A percentile compares a stretch with the other conserved stretches of the same genome.
phyloP scores from a whole-genome alignment of 37 sponge, comb jelly and placozoan genomes.

The Geodia barretti region DNA sequence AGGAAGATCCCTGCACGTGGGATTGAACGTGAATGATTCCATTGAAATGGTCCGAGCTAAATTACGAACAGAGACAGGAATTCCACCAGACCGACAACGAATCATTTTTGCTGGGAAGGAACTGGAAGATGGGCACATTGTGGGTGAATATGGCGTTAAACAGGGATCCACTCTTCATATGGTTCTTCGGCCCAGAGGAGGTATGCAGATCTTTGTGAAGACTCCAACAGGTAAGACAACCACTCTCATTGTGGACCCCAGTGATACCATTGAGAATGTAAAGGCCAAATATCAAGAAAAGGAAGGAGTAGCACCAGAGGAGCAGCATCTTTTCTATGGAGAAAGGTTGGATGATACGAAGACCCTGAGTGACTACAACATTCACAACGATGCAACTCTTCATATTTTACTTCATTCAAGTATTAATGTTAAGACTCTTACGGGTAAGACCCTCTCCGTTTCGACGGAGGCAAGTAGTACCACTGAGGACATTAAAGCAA shows the following conservation, averaged over 20 bases:
- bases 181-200: not conserved
- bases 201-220: not conserved
- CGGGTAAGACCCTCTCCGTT: constrained; percentile 91
- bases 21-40: too few relatives aligned
- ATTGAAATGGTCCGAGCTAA: too few relatives aligned
- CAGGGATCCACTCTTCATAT: not conserved
- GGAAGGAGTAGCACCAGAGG: constrained; percentile 91
- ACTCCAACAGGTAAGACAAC: constrained; percentile 11
- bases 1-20: too few relatives aligned
- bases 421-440: constrained; percentile 1
- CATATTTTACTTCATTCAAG: constrained; percentile 71
- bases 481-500: constrained; percentile 93
- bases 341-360: constrained; percentile 80
- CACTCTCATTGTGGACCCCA: constrained; percentile 82
- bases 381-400: constrained; percentile 92
- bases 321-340: constrained; percentile 81
- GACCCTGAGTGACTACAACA: constrained; percentile 94
- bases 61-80: too few relatives aligned
- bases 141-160: not conserved
- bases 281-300: constrained; percentile 92
- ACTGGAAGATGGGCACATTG: constrained; percentile 17
- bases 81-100: constrained; percentile 97
- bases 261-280: constrained; percentile 87
- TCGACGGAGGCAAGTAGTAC: constrained; percentile 94
- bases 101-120: constrained; percentile 99